Conservation (phyloP, 2,113 vertebrate genomes). For the Tetrax tetrax region DNA sequence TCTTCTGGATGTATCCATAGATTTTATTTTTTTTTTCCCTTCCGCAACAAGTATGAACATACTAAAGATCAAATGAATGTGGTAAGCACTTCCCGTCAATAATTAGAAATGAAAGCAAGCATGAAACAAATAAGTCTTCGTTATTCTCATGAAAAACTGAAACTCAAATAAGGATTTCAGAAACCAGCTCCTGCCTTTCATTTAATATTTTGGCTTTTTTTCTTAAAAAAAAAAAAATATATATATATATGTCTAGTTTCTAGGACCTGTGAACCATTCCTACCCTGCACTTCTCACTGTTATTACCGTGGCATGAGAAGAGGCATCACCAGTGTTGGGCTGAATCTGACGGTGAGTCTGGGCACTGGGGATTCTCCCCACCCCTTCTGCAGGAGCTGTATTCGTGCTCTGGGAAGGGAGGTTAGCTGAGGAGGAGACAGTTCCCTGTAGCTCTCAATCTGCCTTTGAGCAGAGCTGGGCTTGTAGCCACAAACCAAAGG, state of each 20-base stretch:
- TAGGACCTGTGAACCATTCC: neutral
- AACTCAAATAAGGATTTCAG: neutral
- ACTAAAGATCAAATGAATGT: neutral
- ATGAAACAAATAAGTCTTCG: neutral
- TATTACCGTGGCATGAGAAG: neutral
- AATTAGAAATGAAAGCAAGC: conserved; percentile 42
- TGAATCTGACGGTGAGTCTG: neutral
- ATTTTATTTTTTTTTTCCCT: neutral
- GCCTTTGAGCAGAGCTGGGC: neutral
- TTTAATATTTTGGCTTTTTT: neutral
- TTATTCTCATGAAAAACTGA: neutral
- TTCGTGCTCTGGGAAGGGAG: neutral
- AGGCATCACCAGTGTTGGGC: neutral
- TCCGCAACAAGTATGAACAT: neutral
- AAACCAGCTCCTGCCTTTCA: neutral
- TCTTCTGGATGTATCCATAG: neutral
- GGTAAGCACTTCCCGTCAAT: neutral
- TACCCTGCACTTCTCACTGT: neutral
- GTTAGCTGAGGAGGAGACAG: neutral
- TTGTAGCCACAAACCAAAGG: conserved; percentile 38
- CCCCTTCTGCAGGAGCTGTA: neutral
- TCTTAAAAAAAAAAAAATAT: too few relatives aligned
- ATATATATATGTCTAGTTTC: neutral
- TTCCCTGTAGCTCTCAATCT: neutral
- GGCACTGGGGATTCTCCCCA: neutral